Conservation (phyloP, 2,113 vertebrate genomes). For the Psilopsiagon aymara region DNA sequence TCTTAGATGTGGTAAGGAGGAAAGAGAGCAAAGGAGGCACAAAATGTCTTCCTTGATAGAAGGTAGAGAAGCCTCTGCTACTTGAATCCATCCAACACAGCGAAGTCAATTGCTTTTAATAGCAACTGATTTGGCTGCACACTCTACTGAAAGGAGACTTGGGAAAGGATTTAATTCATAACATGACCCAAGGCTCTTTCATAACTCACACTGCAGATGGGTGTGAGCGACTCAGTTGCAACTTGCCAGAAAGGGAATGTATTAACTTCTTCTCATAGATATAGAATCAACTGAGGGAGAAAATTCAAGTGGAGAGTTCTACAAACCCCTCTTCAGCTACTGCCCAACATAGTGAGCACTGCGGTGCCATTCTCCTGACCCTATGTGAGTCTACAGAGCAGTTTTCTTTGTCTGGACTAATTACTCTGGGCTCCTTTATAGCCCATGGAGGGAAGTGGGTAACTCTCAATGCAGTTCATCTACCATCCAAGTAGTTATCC, state of each 20-base stretch:
- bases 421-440: neutral
- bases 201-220: neutral
- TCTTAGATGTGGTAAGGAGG: neutral
- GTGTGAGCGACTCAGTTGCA: rapidly evolving
- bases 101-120: neutral
- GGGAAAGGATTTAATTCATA: neutral
- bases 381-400: neutral
- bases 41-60: neutral
- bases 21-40: neutral
- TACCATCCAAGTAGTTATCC: neutral
- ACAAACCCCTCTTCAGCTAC: neutral
- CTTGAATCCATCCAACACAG: rapidly evolving
- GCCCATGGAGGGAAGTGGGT: neutral
- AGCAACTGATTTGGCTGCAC: neutral
- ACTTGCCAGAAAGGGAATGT: neutral
- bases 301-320: neutral
- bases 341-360: neutral
- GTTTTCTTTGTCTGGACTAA: neutral
- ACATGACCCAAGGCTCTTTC: neutral
- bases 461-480: neutral
- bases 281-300: neutral
- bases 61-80: neutral
- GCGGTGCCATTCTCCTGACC: neutral
- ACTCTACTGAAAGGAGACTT: neutral
- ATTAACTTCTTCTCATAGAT: neutral